These are phyloP conservation scores for Nothoprocta perdicaria DNA, from an alignment of 2,113 vertebrate species.

Conservation along the genomic window DNA sequence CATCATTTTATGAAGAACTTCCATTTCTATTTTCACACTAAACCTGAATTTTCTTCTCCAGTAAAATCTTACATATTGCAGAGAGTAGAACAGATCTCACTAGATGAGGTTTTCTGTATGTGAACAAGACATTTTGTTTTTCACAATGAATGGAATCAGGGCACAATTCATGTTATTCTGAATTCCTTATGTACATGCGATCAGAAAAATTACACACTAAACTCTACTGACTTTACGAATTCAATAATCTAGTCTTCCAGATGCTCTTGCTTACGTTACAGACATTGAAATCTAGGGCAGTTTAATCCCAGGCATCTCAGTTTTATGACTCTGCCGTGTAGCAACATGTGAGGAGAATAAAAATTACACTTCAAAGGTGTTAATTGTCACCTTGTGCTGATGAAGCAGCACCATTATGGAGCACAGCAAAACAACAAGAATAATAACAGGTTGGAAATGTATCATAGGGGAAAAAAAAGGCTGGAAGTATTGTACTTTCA, in stretches of 20 bases:
- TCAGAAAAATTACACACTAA: not conserved
- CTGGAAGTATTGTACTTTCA: not conserved
- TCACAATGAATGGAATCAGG: no score
- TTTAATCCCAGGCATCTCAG: not conserved
- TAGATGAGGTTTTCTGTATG: not conserved
- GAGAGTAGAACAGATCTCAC: not conserved
- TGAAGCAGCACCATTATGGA: not conserved
- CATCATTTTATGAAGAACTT: not conserved
- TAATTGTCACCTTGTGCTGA: slow-evolving; percentile 4
- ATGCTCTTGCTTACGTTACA: not conserved
- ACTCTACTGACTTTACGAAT: not conserved
- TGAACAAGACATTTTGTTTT: not conserved
- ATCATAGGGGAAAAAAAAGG: not conserved
- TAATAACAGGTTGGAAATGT: not conserved
- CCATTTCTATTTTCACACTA: not conserved
- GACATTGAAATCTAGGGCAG: not conserved
- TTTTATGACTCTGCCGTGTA: not conserved
- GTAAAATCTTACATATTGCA: fast-evolving
- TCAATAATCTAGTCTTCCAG: not conserved
- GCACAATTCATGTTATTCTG: no score
- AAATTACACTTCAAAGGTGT: not conserved
- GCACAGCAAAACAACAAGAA: not conserved
- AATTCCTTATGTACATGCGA: not conserved
- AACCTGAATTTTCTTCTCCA: not conserved
- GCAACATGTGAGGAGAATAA: not conserved